Evolutionary conservation across 2,888 invertebrate species (phyloP).

Genomic region (Scaptodrosophila latifasciaeformis): DNA sequence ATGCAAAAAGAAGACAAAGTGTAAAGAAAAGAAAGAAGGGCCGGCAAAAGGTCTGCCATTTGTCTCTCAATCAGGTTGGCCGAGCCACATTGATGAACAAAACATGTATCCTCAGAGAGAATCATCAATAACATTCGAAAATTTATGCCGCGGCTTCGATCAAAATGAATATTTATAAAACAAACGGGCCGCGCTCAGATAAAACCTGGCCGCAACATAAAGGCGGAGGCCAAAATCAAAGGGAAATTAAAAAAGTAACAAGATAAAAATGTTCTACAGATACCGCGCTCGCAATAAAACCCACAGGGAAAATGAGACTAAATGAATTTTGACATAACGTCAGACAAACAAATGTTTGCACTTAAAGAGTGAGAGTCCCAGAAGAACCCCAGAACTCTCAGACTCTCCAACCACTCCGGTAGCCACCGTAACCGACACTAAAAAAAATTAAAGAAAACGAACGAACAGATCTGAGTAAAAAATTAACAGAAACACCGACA

Average conservation of each 20-base stretch:
- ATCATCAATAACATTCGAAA: constrained; percentile 70
- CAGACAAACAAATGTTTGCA: constrained; percentile 66
- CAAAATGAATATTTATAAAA: constrained; percentile 68
- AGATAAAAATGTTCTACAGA: constrained; percentile 37
- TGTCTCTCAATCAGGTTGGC: not conserved
- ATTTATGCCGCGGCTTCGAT: constrained; percentile 63
- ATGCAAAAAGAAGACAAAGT: no score
- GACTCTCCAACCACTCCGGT: constrained; percentile 1
- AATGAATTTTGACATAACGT: constrained; percentile 60
- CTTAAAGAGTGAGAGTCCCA: constrained; percentile 41
- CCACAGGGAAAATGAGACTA: constrained; percentile 34
- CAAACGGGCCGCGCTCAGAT: constrained; percentile 34
- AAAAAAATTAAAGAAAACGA: no score
- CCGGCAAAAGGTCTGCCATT: not conserved
- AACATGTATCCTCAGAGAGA: constrained; percentile 67
- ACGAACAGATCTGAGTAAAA: no score
- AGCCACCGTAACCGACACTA: no score
- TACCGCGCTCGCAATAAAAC: constrained; percentile 28
- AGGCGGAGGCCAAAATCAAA: constrained; percentile 32
- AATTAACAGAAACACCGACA: constrained; percentile 20
- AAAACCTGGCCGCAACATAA: constrained; percentile 24
- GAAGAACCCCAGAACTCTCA: no score
- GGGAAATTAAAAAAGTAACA: constrained; percentile 36
- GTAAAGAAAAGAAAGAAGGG: not conserved
- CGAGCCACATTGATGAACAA: constrained; percentile 40